Evolutionary conservation across 2,797 vertebrate species (phyloP).

Genomic region (Bradypodion pumilum): DNA sequence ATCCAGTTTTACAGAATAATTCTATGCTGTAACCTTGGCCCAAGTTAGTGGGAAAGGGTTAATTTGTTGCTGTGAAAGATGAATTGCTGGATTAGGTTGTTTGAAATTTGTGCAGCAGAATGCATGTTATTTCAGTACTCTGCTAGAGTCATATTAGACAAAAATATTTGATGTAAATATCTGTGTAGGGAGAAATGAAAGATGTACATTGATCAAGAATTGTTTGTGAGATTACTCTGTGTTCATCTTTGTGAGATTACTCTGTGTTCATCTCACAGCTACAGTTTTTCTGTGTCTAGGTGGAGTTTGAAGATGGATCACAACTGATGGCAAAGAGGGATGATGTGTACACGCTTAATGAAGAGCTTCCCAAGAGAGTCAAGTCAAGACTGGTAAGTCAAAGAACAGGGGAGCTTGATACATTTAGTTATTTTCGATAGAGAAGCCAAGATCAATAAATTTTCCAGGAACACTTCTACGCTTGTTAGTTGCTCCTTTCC

Average conservation of each 20-base stretch:
- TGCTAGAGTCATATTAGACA: neutral
- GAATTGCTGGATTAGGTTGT: neutral
- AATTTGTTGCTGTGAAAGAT: neutral
- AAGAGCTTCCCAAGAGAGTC: conserved; percentile 95
- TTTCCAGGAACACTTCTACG: neutral
- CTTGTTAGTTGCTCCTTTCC: neutral
- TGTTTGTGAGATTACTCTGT: neutral
- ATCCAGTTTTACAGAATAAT: too few species aligned
- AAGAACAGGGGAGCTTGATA: neutral
- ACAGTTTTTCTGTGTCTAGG: conserved; percentile 72
- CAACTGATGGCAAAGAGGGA: conserved; percentile 92
- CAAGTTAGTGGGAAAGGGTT: neutral
- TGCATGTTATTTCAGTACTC: neutral
- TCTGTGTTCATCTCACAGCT: neutral
- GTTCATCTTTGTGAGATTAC: neutral
- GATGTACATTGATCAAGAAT: neutral
- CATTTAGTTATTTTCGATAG: neutral
- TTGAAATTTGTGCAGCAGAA: neutral
- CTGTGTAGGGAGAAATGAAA: neutral
- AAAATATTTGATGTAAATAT: neutral
- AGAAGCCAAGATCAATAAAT: neutral
- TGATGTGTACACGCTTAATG: conserved; percentile 93
- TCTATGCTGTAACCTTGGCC: neutral
- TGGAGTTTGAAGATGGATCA: conserved; percentile 96
- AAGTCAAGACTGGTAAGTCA: conserved; percentile 90